Evolutionary conservation across 2,888 invertebrate genomes (phyloP), one percentile per base, ranked within the genome.

Genomic region (Lypha dubia): DNA sequence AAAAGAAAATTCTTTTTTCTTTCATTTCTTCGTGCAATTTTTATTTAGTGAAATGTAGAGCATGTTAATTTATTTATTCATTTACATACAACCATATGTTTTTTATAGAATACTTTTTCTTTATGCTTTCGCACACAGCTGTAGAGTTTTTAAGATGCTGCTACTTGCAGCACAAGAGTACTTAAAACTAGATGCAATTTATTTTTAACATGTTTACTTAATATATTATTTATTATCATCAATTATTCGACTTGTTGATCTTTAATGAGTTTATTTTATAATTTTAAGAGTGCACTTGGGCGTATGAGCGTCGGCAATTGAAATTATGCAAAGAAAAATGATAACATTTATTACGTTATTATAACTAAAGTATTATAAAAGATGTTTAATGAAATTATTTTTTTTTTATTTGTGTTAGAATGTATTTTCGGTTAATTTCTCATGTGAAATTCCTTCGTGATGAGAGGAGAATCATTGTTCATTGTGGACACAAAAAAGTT

Each of bases 191-290:
- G 15, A 44, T 44, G n/a, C 15, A 44, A 44, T 15, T 15, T n/a
- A 13, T 41, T 41, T 41, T 44, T 44, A n/a, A 44, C 44, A 15
- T n/a, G 2, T 0, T 5, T 15, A 44, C 44, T 44, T n/a, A 44
- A 15, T 44, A 35, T 44, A 15, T 49, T 35, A 67, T 49, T 49
- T n/a, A n/a, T 49, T 67, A 51, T 20, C 49, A 35, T 68, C 35
- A 68, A 68, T 68, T 68, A 68, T 35, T 51, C 32, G 35, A 35
- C 35, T 38, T 68, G 32, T 68, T 68, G 51, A 38, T 13, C 22
- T 68, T 15, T 22, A 24, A 51, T 51, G 17, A 51, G 49, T 51
- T 22, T 51, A 11, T 51, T 51, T 22, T 8, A 51, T 22, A 9
- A 1, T 51, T 44, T 44, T 44, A 17, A 17, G 17, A 49, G 46